phyloP scores from a whole-genome alignment of 92 coral and sea anemone species.

The Metridium senile region DNA sequence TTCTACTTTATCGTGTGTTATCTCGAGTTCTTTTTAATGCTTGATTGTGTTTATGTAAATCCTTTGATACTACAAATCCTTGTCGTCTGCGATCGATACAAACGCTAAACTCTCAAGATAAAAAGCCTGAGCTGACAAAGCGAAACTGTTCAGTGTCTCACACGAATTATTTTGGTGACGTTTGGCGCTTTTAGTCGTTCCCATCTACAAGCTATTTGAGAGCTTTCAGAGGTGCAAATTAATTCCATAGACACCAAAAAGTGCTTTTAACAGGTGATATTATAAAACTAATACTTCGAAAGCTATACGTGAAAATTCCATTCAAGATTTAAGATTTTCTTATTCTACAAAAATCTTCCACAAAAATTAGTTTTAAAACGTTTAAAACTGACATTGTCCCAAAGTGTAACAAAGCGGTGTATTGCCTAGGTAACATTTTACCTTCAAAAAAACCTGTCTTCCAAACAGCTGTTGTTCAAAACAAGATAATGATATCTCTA shows the following conservation, averaged over 20 bases:
- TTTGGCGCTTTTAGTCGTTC: neutral
- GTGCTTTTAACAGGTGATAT: neutral
- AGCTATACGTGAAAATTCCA: neutral
- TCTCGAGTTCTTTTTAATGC: neutral
- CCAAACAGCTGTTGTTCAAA: neutral
- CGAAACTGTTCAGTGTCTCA: neutral
- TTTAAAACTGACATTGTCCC: neutral
- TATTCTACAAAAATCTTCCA: too few relatives aligned
- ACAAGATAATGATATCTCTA: slow-evolving; percentile 2
- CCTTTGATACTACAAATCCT: neutral
- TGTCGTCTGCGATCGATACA: neutral
- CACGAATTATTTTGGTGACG: neutral
- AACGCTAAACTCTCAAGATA: neutral
- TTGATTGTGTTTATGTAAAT: slow-evolving; percentile 4
- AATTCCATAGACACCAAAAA: neutral
- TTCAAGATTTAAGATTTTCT: too few relatives aligned
- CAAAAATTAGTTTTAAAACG: neutral
- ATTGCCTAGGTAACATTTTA: neutral
- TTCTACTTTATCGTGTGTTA: neutral
- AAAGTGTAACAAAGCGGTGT: neutral
- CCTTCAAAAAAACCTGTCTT: neutral
- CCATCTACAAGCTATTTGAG: neutral
- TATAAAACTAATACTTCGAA: neutral
- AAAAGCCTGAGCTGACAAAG: neutral
- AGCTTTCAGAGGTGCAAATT: neutral